phyloP scores from a whole-genome alignment of 2,797 vertebrate species.

The Sandelia bainsii region DNA sequence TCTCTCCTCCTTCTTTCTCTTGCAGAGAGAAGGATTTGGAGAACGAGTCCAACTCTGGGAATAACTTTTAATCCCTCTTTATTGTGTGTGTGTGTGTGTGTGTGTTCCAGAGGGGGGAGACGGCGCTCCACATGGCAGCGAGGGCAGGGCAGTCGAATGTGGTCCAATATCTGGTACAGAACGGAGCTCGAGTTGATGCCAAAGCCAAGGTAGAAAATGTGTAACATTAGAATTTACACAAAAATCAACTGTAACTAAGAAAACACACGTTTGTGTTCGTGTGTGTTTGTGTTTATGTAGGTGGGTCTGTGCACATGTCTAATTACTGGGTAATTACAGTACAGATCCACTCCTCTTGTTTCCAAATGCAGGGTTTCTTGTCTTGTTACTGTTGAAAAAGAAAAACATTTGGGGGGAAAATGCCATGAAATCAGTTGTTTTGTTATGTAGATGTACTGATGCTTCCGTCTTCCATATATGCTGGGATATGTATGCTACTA shows the following conservation, averaged over 20 bases:
- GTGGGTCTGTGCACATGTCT: conserved; percentile 1
- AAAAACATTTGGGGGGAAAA: background rate
- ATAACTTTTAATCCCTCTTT: conserved; percentile 11
- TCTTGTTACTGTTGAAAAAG: background rate
- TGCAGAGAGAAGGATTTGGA: conserved; percentile 1
- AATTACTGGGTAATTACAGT: conserved; percentile 8
- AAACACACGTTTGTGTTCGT: background rate
- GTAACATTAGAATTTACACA: background rate
- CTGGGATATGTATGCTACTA: too few species aligned
- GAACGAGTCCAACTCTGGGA: conserved; percentile 20
- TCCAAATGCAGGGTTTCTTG: background rate
- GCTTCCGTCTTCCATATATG: background rate
- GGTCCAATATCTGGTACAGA: conserved; percentile 94
- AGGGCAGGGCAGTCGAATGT: conserved; percentile 95
- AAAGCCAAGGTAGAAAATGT: conserved; percentile 88
- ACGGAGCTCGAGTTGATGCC: conserved; percentile 93
- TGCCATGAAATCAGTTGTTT: background rate
- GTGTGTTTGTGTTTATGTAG: conserved; percentile 2
- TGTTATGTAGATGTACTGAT: too few species aligned
- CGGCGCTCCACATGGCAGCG: conserved; percentile 97
- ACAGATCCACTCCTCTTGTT: background rate
- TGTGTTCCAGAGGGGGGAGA: conserved; percentile 92
- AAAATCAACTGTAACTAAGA: background rate
- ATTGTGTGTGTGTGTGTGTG: conserved; percentile 44
- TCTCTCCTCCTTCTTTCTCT: conserved; percentile 1